A percentile compares a stretch with the other conserved stretches of the same genome.
Evolutionary conservation across 1,140 invertebrate species (phyloP).

Genomic region (Aphis craccivora): DNA sequence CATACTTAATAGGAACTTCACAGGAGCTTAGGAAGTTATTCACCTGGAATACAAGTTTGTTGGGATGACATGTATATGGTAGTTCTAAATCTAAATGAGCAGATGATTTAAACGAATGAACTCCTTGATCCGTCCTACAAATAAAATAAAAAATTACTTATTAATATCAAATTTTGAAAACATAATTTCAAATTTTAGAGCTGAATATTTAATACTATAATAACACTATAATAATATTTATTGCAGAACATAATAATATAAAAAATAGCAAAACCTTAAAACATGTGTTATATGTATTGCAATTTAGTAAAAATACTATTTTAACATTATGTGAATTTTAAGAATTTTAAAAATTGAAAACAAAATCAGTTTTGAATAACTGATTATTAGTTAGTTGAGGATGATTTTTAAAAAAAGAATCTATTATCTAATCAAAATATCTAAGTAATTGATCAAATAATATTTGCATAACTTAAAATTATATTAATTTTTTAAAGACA

Average conservation of each 20-base stretch:
- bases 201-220: too few relatives aligned
- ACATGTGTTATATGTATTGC: too few relatives aligned
- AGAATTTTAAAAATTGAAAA: too few relatives aligned
- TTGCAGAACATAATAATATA: too few relatives aligned
- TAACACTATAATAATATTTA: too few relatives aligned
- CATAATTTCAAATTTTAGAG: neutral
- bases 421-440: too few relatives aligned
- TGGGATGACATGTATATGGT: conserved; percentile 28
- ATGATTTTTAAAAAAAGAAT: too few relatives aligned
- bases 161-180: neutral
- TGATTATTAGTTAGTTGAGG: too few relatives aligned
- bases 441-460: neutral
- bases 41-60: conserved; percentile 46
- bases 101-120: conserved; percentile 60
- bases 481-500: neutral
- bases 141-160: conserved; percentile 39
- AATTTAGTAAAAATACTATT: too few relatives aligned
- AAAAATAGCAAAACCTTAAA: too few relatives aligned
- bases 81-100: conserved; percentile 60
- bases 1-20: conserved; percentile 58
- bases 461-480: neutral
- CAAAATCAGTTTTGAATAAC: too few relatives aligned
- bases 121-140: conserved; percentile 60
- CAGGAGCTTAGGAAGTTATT: conserved; percentile 58
- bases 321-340: too few relatives aligned